Conservation (phyloP, 1,140 invertebrate genomes). For the Cherax quadricarinatus region DNA sequence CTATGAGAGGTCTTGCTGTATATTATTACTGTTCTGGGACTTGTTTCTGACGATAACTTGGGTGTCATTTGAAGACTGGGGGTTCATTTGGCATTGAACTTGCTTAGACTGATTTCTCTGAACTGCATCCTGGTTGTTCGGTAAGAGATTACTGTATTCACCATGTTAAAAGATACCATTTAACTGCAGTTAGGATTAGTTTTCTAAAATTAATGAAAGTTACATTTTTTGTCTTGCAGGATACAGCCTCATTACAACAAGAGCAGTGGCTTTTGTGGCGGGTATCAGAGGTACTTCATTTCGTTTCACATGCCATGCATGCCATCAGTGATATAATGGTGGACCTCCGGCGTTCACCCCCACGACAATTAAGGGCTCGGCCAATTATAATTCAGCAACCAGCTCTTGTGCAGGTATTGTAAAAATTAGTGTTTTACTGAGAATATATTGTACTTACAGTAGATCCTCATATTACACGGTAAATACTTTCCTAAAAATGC, state of each 20-base stretch:
- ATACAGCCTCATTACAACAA: conserved; percentile 79
- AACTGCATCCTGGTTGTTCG: not conserved
- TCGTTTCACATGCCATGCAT: conserved; percentile 91
- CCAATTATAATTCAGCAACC: conserved; percentile 81
- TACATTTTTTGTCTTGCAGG: conserved; percentile 34
- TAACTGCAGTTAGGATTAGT: not conserved
- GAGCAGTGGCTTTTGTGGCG: conserved; percentile 80
- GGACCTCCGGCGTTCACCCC: conserved; percentile 83
- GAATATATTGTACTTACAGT: too few relatives aligned
- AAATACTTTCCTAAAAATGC: too few relatives aligned
- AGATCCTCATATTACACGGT: too few relatives aligned
- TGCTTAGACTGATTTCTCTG: not conserved
- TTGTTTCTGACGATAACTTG: too few relatives aligned
- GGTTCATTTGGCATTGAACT: too few relatives aligned
- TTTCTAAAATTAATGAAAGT: not conserved
- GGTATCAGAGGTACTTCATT: conserved; percentile 88
- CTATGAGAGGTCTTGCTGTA: too few relatives aligned
- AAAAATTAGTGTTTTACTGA: not conserved
- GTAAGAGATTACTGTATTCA: not conserved
- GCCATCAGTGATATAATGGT: conserved; percentile 90
- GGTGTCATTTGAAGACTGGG: too few relatives aligned
- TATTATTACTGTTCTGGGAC: too few relatives aligned
- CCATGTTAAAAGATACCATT: not conserved
- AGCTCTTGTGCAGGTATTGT: conserved; percentile 81
- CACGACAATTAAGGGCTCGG: conserved; percentile 84